These are phyloP conservation scores for Apocheima hispidaria DNA, from an alignment of 2,888 invertebrate species.

Conservation along the genomic window DNA sequence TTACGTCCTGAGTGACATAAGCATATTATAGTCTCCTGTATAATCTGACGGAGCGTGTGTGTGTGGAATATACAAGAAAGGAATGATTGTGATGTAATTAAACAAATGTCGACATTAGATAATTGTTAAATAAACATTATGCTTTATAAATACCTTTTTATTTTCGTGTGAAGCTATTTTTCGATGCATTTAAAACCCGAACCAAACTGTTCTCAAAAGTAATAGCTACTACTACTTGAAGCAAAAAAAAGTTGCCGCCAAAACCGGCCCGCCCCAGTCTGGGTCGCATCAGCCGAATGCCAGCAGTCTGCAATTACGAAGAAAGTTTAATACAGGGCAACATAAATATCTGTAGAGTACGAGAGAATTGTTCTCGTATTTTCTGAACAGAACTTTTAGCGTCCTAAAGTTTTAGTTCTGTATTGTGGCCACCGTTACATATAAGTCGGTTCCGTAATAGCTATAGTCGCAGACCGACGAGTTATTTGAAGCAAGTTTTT, in stretches of 20 bases:
- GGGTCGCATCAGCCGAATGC: constrained; percentile 11
- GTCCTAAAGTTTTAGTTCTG: neutral
- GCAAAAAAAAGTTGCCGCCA: constrained; percentile 12
- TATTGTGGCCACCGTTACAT: neutral
- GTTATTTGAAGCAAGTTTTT: neutral
- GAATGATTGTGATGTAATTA: constrained; percentile 2
- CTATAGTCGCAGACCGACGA: too few species aligned
- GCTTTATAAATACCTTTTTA: too few species aligned
- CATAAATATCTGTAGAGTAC: neutral
- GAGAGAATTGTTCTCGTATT: neutral
- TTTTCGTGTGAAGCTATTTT: neutral
- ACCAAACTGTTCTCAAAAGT: neutral
- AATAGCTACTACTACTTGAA: neutral
- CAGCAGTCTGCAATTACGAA: constrained; percentile 17
- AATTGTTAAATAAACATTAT: too few species aligned
- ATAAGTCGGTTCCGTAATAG: too few species aligned
- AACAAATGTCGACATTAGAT: neutral
- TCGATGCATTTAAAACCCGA: neutral
- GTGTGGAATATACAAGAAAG: neutral
- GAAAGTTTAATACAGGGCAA: constrained; percentile 2
- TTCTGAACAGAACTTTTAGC: neutral
- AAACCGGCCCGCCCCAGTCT: constrained; percentile 17
- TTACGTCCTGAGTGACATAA: too few species aligned
- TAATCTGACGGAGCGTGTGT: too few species aligned
- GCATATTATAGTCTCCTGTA: too few species aligned